phyloP scores from a whole-genome alignment of 2,888 invertebrate genomes.

The Cosmia trapezina region DNA sequence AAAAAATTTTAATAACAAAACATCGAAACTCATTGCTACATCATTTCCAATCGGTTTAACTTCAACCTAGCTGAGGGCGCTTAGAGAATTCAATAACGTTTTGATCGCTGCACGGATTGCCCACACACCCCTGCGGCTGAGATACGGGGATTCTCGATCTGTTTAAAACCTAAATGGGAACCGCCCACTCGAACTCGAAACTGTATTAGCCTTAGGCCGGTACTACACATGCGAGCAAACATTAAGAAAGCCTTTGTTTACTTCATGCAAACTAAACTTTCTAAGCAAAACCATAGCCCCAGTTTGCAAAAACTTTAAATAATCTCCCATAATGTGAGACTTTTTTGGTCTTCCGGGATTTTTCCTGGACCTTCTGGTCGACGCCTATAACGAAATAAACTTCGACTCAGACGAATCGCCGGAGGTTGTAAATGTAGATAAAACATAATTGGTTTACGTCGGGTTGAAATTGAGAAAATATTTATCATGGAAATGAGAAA shows the following conservation, averaged over 20 bases:
- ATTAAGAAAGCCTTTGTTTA: background rate
- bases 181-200: constrained; percentile 58
- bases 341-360: background rate
- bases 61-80: constrained; percentile 73
- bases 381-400: constrained; percentile 52
- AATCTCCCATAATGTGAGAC: background rate
- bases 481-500: constrained; percentile 75
- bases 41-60: constrained; percentile 69
- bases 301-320: background rate
- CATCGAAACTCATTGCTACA: constrained; percentile 29
- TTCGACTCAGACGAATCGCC: constrained; percentile 47
- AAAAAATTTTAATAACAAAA: constrained; percentile 30
- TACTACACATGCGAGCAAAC: background rate
- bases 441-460: constrained; percentile 71
- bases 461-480: constrained; percentile 73
- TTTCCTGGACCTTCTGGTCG: background rate
- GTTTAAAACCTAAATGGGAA: constrained; percentile 57
- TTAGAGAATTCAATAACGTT: constrained; percentile 76
- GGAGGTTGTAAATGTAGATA: constrained; percentile 68
- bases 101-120: constrained; percentile 74
- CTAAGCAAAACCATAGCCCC: background rate
- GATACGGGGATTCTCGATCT: constrained; percentile 63
- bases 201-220: constrained; percentile 48
- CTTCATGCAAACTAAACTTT: background rate
- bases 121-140: constrained; percentile 66